Evolutionary conservation across 2,797 vertebrate genomes (phyloP).

Genomic region (Strix occidentalis): DNA sequence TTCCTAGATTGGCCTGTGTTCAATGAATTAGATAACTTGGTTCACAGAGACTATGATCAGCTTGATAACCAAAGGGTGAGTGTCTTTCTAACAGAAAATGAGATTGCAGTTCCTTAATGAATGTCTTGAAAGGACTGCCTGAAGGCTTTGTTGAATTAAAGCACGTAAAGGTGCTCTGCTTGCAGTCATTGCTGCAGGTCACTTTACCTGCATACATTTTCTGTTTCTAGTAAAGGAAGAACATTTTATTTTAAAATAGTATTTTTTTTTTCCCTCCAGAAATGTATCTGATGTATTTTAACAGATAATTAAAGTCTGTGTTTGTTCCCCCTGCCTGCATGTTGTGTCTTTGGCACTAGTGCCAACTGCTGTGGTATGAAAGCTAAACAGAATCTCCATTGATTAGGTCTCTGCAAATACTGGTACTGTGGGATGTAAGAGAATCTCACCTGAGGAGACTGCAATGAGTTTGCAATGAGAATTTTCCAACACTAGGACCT

Average conservation of each 20-base stretch:
- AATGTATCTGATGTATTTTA: neutral
- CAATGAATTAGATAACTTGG: slow-evolving; percentile 81
- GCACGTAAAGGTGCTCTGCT: neutral
- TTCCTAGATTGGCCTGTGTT: slow-evolving; percentile 84
- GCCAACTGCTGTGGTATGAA: neutral
- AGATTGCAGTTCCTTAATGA: neutral
- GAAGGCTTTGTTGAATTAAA: neutral
- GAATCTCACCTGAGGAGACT: neutral
- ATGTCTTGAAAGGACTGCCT: neutral
- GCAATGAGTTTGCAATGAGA: neutral
- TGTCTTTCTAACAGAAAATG: neutral
- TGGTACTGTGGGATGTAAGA: neutral
- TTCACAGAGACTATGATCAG: slow-evolving; percentile 73
- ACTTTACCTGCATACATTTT: neutral
- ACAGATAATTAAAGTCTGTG: neutral
- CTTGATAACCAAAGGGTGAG: slow-evolving; percentile 86
- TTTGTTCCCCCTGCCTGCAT: neutral
- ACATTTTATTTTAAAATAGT: neutral
- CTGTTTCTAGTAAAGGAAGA: neutral
- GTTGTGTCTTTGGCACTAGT: neutral
- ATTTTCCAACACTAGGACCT: neutral
- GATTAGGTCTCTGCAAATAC: neutral
- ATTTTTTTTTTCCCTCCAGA: neutral
- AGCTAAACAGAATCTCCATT: neutral
- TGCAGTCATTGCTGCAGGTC: neutral